phyloP scores from a whole-genome alignment of 2,113 vertebrate genomes.

The Phyllostomus discolor region DNA sequence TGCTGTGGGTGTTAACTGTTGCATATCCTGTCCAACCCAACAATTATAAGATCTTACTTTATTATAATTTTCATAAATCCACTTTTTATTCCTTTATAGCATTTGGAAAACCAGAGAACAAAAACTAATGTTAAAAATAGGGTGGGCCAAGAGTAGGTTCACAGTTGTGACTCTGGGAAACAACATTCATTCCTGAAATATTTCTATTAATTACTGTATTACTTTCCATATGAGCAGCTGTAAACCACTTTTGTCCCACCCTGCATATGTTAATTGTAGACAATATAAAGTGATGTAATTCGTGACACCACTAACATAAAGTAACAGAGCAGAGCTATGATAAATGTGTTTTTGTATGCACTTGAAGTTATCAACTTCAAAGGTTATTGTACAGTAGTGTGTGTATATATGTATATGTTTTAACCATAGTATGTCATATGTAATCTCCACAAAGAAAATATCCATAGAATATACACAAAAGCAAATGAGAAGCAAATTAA shows the following conservation, averaged over 20 bases:
- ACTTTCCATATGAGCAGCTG: neutral
- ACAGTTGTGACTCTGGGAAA: neutral
- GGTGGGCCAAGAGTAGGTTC: neutral
- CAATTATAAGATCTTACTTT: neutral
- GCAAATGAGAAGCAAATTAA: neutral
- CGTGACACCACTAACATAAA: neutral
- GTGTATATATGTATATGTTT: neutral
- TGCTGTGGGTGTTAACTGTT: too few relatives aligned
- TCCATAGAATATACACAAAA: neutral
- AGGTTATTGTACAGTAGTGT: neutral
- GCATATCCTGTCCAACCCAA: too few relatives aligned
- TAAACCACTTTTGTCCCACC: neutral
- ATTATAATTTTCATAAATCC: neutral
- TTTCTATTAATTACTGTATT: neutral
- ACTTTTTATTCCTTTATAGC: neutral
- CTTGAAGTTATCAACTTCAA: neutral
- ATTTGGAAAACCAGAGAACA: neutral
- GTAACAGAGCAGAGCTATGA: neutral
- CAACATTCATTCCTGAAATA: too few relatives aligned
- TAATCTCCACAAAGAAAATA: neutral
- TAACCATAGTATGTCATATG: neutral
- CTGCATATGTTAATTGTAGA: neutral
- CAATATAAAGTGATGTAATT: neutral
- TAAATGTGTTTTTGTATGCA: neutral
- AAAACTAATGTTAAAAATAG: neutral